A percentile compares a stretch with the other conserved stretches of the same genome.
phyloP scores from a whole-genome alignment of 2,797 vertebrate genomes.

The Scyliorhinus canicula region DNA sequence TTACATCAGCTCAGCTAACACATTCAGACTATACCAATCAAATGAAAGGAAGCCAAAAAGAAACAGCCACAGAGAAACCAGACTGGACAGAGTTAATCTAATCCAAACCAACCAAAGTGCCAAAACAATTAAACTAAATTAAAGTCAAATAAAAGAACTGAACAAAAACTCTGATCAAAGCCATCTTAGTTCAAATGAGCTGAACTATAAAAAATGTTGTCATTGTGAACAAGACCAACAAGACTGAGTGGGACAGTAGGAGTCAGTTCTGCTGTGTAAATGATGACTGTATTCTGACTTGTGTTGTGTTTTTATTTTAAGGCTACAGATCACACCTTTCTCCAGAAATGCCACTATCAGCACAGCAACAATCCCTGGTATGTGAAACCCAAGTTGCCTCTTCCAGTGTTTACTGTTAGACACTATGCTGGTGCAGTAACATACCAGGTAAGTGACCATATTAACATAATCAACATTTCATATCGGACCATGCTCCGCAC shows the following conservation, averaged over 20 bases:
- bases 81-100: not conserved
- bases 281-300: not conserved
- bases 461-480: not conserved
- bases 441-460: constrained; percentile 69
- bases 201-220: not conserved
- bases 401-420: constrained; percentile 80
- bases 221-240: not conserved
- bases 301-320: constrained; percentile 45
- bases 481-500: no score
- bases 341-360: constrained; percentile 92
- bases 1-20: not conserved
- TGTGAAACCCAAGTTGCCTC: constrained; percentile 75
- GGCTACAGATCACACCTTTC: constrained; percentile 91
- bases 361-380: constrained; percentile 72
- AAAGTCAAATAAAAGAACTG: not conserved
- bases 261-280: not conserved
- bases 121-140: not conserved
- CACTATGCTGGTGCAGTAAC: constrained; percentile 83
- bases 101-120: not conserved
- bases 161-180: not conserved
- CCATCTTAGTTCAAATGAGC: not conserved
- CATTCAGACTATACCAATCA: not conserved
- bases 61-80: not conserved
- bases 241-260: not conserved
- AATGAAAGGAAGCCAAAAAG: not conserved